Percentiles rank a stretch among this genome's conserved stretches.
Conservation (phyloP, 2,797 vertebrate genomes). For the Emys orbicularis region DNA sequence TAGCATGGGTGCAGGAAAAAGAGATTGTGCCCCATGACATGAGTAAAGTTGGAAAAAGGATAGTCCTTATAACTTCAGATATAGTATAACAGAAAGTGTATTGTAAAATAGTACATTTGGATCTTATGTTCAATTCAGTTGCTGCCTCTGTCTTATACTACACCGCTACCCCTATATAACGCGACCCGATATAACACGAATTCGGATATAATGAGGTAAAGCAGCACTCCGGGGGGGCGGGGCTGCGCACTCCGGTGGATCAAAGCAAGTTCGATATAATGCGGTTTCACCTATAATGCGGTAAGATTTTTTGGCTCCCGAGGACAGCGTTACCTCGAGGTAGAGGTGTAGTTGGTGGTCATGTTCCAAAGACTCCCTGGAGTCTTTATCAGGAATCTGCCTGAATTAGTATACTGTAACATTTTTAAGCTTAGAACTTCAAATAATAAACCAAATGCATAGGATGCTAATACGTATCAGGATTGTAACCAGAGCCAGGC, state of each 20-base stretch:
- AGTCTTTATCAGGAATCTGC: not conserved
- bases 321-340: too few relatives aligned
- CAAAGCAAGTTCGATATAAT: too few relatives aligned
- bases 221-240: too few relatives aligned
- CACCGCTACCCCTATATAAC: too few relatives aligned
- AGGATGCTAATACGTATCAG: not conserved
- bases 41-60: constrained; percentile 40
- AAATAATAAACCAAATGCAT: not conserved
- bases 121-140: constrained; percentile 17
- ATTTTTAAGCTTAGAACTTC: not conserved
- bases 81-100: constrained; percentile 40
- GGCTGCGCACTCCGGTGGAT: too few relatives aligned
- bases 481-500: not conserved
- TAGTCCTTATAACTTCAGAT: constrained; percentile 35
- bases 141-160: not conserved
- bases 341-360: not conserved
- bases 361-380: not conserved
- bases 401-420: not conserved
- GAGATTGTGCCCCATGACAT: not conserved
- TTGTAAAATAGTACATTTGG: constrained; percentile 23
- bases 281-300: too few relatives aligned
- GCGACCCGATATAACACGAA: too few relatives aligned
- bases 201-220: too few relatives aligned
- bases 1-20: not conserved
- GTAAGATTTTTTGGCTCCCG: too few relatives aligned